Percentiles rank a stretch among this genome's conserved stretches.
These are phyloP conservation scores for Conopomorpha cramerella DNA, from an alignment of 1,140 invertebrate genomes.

Conservation along the genomic window DNA sequence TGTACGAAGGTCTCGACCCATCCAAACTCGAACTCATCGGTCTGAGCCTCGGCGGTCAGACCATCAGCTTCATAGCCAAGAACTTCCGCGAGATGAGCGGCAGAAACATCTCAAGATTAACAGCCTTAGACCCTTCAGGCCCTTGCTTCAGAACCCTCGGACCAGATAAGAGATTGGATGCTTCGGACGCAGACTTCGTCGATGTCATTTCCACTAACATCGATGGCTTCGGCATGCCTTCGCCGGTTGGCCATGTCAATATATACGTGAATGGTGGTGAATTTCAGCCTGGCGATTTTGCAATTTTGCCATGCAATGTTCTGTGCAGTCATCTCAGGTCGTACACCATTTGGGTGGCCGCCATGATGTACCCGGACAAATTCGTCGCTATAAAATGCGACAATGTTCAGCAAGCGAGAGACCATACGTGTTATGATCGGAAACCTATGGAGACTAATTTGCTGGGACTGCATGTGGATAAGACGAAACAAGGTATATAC, in stretches of 20 bases:
- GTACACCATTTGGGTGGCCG: slow-evolving; percentile 21
- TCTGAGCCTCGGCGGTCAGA: slow-evolving; percentile 35
- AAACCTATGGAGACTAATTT: slow-evolving; percentile 21
- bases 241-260: slow-evolving; percentile 23
- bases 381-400: slow-evolving; percentile 36
- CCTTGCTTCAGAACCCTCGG: slow-evolving; percentile 36
- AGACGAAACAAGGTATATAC: slow-evolving; percentile 23
- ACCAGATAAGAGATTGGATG: slow-evolving; percentile 28
- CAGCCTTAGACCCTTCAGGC: slow-evolving; percentile 35
- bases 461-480: slow-evolving; percentile 23
- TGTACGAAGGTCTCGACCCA: slow-evolving; percentile 22
- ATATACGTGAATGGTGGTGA: slow-evolving; percentile 77
- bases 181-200: slow-evolving; percentile 33
- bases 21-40: slow-evolving; percentile 32
- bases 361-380: slow-evolving; percentile 18
- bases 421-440: slow-evolving; percentile 23
- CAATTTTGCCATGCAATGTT: slow-evolving; percentile 21
- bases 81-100: slow-evolving; percentile 29
- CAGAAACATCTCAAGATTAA: slow-evolving; percentile 28
- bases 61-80: slow-evolving; percentile 33
- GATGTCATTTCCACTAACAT: slow-evolving; percentile 72
- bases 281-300: slow-evolving; percentile 64
- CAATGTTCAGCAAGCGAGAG: slow-evolving; percentile 33
- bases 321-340: slow-evolving; percentile 30
- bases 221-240: slow-evolving; percentile 67